Percentiles rank a stretch among this genome's conserved stretches.
phyloP scores from a whole-genome alignment of 2,797 vertebrate genomes.

The Rhinogobio ventralis region DNA sequence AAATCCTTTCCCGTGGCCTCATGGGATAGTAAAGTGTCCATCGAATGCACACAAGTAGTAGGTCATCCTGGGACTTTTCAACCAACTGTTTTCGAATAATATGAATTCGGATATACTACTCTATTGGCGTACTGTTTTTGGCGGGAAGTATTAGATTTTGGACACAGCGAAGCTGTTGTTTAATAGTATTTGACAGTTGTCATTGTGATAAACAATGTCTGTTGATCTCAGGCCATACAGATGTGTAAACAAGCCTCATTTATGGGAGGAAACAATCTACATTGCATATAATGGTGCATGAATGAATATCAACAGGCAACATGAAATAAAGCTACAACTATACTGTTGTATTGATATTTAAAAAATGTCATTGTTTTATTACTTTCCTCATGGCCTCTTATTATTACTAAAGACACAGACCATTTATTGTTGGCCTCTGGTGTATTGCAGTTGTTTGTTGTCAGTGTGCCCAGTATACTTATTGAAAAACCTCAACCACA shows the following conservation, averaged over 20 bases:
- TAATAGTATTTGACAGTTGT: not conserved
- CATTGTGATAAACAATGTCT: not conserved
- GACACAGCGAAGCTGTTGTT: not conserved
- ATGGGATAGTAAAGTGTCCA: too few species aligned
- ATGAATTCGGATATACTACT: too few species aligned
- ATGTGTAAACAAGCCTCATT: constrained; percentile 2
- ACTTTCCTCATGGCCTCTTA: not conserved
- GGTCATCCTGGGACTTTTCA: too few species aligned
- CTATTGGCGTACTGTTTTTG: too few species aligned
- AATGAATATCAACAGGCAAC: not conserved
- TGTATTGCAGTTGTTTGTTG: constrained; percentile 23
- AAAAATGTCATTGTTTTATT: not conserved
- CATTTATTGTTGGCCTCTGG: constrained; percentile 13
- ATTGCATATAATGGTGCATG: not conserved
- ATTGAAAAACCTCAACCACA: constrained; percentile 37
- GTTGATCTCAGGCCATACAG: not conserved
- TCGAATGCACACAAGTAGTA: too few species aligned
- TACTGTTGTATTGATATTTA: not conserved
- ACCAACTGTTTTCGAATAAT: too few species aligned
- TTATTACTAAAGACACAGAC: constrained; percentile 17
- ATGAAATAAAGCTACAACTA: not conserved
- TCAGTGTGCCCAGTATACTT: constrained; percentile 16
- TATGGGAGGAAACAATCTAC: not conserved
- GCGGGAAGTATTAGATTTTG: too few species aligned
- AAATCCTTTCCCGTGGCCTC: too few species aligned